Conservation (phyloP, 1,140 invertebrate species). For the Hylyphantes graminicola region DNA sequence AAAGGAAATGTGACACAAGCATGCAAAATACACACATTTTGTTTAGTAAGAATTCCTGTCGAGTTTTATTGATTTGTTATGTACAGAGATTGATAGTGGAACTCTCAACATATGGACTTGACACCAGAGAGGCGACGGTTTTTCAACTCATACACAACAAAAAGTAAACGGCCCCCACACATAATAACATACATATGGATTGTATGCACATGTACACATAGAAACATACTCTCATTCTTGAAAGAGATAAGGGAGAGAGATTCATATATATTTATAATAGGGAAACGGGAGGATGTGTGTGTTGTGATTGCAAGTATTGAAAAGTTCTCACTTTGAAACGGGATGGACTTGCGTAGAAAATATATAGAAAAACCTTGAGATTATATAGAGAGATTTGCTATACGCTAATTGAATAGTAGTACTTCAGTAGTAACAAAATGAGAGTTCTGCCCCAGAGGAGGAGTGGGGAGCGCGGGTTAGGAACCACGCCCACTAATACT, state of each 20-base stretch:
- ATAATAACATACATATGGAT: constrained; percentile 27
- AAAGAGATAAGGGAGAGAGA: constrained; percentile 33
- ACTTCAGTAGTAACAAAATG: no score
- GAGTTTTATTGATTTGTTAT: constrained; percentile 49
- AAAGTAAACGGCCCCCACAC: constrained; percentile 21
- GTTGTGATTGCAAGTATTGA: constrained; percentile 53
- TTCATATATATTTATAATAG: constrained; percentile 14
- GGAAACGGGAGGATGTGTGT: constrained; percentile 21
- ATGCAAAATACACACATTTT: constrained; percentile 36
- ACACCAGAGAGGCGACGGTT: constrained; percentile 41
- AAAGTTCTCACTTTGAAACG: constrained; percentile 61
- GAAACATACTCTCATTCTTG: constrained; percentile 57
- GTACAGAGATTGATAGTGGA: constrained; percentile 45
- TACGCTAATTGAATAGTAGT: no score
- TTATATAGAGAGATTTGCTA: constrained; percentile 39
- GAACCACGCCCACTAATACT: not conserved
- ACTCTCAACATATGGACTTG: constrained; percentile 53
- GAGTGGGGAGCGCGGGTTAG: no score
- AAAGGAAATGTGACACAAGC: constrained; percentile 38
- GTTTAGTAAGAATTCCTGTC: constrained; percentile 32
- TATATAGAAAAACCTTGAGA: constrained; percentile 60
- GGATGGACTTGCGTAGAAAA: constrained; percentile 61
- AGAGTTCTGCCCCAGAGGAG: no score
- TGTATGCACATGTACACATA: constrained; percentile 50
- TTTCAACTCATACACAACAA: not conserved